Evolutionary conservation across 2,888 invertebrate genomes (phyloP), one percentile per base, ranked within the genome.

Genomic region (Pseudococcus jackbeardsleyi): DNA sequence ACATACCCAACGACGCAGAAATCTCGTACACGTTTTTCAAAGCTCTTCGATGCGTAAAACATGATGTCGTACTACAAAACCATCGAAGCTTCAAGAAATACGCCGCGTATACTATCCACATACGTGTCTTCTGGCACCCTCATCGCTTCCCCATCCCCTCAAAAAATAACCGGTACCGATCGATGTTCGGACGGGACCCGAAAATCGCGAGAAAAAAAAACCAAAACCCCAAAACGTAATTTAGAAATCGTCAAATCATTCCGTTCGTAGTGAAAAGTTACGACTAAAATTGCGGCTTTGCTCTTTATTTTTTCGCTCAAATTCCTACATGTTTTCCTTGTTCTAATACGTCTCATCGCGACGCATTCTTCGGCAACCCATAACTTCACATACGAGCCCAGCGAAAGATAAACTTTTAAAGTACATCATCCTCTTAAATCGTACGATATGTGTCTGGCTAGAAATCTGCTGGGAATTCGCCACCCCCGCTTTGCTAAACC

Each of bases 331-430:
- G 19, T 59, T 54, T 64, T 77, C 46, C 42, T 79, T n/a, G n/a
- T 26, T 77, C 39, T 33, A n/a, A 9, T n/a, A 15, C 15, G 6
- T 22, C 8, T 64, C 64, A 9, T 22, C 64, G 7, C 9, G 26
- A 33, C 64, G 22, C 26, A 33, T 19, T 12, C 59, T 17, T 5
- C 19, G 33, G 59, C 26, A 33, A 68, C 68, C 39, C 79, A 79
- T 79, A 79, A 79, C 79, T 79, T 79, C 46, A 79, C 17, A 79
- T 79, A 77, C 1, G 17, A 5, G 17, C 19, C 42, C 42, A 79
- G 42, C 79, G n/a, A 42, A 72, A 72, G 79, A 79, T 79, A 79
- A 79, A 79, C 79, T 79, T 79, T 79, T 42, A 42, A 79, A 79
- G 79, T 79, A 79, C 79, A 79, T 85, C 50, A 85, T 59, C 59